These are phyloP conservation scores for Sussaba pulchella DNA, from an alignment of 2,888 invertebrate species.

Conservation along the genomic window DNA sequence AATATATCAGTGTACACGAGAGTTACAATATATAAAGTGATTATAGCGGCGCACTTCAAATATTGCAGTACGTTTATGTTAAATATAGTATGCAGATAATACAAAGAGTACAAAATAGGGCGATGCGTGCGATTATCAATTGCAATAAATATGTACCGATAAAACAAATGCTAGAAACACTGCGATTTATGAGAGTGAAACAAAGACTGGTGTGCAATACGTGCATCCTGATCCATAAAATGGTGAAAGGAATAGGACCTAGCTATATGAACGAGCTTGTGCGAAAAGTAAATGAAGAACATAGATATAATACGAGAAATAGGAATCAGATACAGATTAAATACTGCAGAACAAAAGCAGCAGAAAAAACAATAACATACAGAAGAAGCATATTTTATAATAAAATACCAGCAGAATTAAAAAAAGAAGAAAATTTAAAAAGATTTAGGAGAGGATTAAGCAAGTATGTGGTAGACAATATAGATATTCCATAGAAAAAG, in stretches of 20 bases:
- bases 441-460: background rate
- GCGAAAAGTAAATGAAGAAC: background rate
- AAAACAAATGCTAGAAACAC: background rate
- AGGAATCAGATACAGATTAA: background rate
- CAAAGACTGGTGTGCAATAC: no score
- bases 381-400: slow-evolving; percentile 2
- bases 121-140: slow-evolving; percentile 13
- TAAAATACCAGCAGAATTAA: background rate
- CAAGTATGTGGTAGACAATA: no score
- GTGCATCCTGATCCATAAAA: slow-evolving; percentile 9
- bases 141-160: slow-evolving; percentile 3
- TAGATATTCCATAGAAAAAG: no score
- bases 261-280: background rate
- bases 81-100: no score
- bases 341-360: background rate
- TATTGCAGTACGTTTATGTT: background rate
- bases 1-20: no score
- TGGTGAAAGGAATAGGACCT: background rate
- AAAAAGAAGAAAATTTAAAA: background rate
- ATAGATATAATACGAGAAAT: background rate
- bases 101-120: no score
- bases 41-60: background rate
- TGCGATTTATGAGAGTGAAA: background rate
- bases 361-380: background rate
- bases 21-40: no score